A percentile compares a stretch with the other conserved stretches of the same genome.
These are phyloP conservation scores for Indicator indicator DNA, from an alignment of 2,113 vertebrate species.

Conservation along the genomic window DNA sequence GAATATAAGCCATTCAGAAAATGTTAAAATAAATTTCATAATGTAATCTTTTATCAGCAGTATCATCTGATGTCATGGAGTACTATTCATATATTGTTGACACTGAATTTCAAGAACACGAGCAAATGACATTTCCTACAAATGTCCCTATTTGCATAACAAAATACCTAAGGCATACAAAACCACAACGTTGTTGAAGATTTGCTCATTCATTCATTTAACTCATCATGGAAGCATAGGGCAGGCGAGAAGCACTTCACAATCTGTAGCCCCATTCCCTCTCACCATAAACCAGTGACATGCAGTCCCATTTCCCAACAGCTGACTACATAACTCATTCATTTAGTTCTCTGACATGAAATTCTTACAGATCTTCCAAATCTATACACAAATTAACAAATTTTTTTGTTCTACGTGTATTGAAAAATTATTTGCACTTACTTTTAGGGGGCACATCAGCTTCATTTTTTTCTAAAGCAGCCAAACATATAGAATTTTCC, in stretches of 20 bases:
- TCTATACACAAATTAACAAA: neutral
- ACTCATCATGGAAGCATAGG: neutral
- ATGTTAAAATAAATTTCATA: neutral
- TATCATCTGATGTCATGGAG: neutral
- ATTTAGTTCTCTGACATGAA: neutral
- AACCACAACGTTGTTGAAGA: neutral
- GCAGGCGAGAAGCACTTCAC: neutral
- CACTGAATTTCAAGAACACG: neutral
- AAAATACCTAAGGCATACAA: neutral
- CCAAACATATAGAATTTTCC: slow-evolving; percentile 81
- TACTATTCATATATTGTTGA: neutral
- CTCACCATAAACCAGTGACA: neutral
- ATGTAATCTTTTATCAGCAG: neutral
- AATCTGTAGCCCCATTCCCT: neutral
- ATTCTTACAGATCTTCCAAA: neutral
- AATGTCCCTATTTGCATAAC: neutral
- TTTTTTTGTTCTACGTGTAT: neutral
- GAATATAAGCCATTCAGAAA: neutral
- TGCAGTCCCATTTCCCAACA: neutral
- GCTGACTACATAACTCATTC: neutral
- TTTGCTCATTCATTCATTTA: neutral
- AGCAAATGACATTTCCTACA: neutral
- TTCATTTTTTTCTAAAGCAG: slow-evolving; percentile 82
- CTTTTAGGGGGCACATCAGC: slow-evolving; percentile 74
- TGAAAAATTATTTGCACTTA: slow-evolving; percentile 63